Conservation (phyloP, 2,888 invertebrate genomes). For the Heliothis peltigera region DNA sequence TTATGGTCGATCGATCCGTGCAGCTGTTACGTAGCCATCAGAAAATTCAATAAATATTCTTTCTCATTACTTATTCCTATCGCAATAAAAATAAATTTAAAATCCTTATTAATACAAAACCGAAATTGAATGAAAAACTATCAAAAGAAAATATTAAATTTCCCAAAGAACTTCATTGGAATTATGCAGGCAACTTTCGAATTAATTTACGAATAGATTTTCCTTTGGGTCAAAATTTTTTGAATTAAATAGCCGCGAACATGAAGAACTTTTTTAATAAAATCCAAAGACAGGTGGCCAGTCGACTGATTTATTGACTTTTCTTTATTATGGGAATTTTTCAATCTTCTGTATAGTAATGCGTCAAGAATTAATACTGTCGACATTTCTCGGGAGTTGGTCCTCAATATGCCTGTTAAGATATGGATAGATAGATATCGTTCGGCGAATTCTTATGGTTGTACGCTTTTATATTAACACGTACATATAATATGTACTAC, state of each 20-base stretch:
- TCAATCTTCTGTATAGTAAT: constrained; percentile 58
- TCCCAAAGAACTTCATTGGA: constrained; percentile 28
- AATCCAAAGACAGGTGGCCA: constrained; percentile 78
- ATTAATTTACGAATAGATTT: constrained; percentile 65
- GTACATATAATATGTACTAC: no score
- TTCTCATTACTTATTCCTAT: background rate
- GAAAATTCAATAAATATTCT: background rate
- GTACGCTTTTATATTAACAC: no score
- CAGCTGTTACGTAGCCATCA: no score
- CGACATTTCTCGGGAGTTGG: constrained; percentile 5
- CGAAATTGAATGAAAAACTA: constrained; percentile 27
- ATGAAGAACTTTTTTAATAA: constrained; percentile 85
- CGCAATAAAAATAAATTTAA: background rate
- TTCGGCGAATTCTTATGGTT: no score
- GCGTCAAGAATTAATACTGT: constrained; percentile 52
- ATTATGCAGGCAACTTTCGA: constrained; percentile 54
- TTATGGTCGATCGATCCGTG: no score
- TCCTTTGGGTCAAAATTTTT: constrained; percentile 67
- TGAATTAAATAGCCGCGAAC: constrained; percentile 75
- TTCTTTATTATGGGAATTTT: constrained; percentile 70
- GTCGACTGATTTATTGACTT: constrained; percentile 79
- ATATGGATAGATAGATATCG: no score
- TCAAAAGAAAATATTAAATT: constrained; percentile 28
- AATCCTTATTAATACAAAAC: no score
- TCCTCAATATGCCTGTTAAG: constrained; percentile 15